These are phyloP conservation scores for Drosophila ustulata DNA, from an alignment of 2,888 invertebrate genomes.

Conservation along the genomic window DNA sequence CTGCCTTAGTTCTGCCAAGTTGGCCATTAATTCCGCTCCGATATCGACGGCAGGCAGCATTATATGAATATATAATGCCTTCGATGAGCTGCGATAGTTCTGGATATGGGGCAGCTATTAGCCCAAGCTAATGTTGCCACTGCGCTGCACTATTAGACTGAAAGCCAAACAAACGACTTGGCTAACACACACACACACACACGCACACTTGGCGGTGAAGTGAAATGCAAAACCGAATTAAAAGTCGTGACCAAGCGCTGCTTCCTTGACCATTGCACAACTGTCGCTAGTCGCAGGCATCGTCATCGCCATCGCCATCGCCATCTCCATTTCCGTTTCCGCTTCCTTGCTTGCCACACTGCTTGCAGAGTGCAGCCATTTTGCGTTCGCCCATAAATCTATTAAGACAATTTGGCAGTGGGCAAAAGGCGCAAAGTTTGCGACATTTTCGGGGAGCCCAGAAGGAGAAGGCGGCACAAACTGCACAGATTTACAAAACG, in stretches of 20 bases:
- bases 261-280: conserved; percentile 12
- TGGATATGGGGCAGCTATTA: conserved; percentile 37
- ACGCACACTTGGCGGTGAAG: conserved; percentile 11
- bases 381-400: conserved; percentile 80
- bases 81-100: no score
- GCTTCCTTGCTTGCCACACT: conserved; percentile 45
- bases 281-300: conserved; percentile 27
- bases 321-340: conserved; percentile 29
- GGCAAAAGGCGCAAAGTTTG: conserved; percentile 52
- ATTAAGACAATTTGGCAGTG: conserved; percentile 80
- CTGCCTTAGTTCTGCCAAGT: no score
- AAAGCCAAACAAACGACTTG: conserved; percentile 56
- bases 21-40: no score
- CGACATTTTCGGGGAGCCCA: conserved; percentile 27
- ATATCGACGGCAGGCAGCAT: no score
- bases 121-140: conserved; percentile 43
- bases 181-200: conserved; percentile 14
- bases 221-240: conserved; percentile 69
- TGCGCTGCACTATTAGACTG: not conserved
- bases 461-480: conserved; percentile 4
- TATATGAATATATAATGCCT: not conserved
- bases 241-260: conserved; percentile 51
- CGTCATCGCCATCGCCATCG: not conserved
- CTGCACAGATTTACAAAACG: conserved; percentile 57
- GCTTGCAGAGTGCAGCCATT: conserved; percentile 73